phyloP scores from a whole-genome alignment of 2,888 invertebrate genomes.

The Coenonympha arcania region DNA sequence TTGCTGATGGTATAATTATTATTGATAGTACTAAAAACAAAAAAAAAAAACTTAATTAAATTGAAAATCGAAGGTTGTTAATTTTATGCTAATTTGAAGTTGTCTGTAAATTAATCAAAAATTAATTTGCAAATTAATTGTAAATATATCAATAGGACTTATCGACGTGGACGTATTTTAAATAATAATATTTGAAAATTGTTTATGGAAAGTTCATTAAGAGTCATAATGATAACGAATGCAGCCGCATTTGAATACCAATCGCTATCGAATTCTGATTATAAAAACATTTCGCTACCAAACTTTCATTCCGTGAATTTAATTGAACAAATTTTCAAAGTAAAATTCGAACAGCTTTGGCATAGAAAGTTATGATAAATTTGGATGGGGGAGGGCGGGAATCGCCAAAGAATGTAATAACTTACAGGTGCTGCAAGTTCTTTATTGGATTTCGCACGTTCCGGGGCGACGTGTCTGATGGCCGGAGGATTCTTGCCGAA shows the following conservation, averaged over 20 bases:
- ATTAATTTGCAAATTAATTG: no score
- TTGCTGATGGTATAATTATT: not conserved
- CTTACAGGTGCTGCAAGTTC: slow-evolving; percentile 69
- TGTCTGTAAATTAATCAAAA: no score
- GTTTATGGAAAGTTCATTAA: slow-evolving; percentile 24
- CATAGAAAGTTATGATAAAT: slow-evolving; percentile 64
- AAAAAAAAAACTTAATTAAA: not conserved
- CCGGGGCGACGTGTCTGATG: slow-evolving; percentile 69
- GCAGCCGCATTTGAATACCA: slow-evolving; percentile 22
- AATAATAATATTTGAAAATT: slow-evolving; percentile 5
- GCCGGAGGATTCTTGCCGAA: slow-evolving; percentile 69
- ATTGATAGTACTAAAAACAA: not conserved
- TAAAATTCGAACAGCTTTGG: slow-evolving; percentile 64
- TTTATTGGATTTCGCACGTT: slow-evolving; percentile 73
- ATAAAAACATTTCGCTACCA: slow-evolving; percentile 49
- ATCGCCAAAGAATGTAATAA: slow-evolving; percentile 72
- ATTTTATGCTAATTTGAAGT: no score
- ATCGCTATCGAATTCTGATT: slow-evolving; percentile 32
- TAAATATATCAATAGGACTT: no score
- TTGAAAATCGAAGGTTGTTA: no score
- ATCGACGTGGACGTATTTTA: no score
- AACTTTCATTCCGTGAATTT: slow-evolving; percentile 55
- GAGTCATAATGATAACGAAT: slow-evolving; percentile 18
- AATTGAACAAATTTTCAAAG: slow-evolving; percentile 67
- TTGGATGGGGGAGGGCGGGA: slow-evolving; percentile 53